Evolutionary conservation across 2,113 vertebrate genomes (phyloP), one percentile per base, ranked within the genome.

Genomic region (Festucalex cinctus): DNA sequence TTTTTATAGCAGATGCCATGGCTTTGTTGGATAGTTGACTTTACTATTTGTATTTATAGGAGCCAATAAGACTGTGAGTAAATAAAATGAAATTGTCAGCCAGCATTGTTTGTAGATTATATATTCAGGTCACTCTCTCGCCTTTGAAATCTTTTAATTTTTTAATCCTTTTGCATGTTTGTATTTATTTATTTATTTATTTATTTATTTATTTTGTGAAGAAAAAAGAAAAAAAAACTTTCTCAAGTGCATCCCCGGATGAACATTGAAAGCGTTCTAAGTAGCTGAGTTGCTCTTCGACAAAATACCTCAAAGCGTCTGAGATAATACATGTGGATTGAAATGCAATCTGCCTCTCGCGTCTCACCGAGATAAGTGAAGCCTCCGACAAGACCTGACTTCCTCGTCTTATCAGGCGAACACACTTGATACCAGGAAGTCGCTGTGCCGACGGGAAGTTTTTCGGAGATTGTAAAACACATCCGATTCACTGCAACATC

Each of bases 291-390:
- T 91, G 87, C 86, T 91, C 85, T 90, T 85, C 81, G 88, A 88
- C 88, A 91, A 91, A 92, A 91, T 89, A 91, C 88, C 90, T 91
- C 88, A 89, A 91, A 91, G 90, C 84, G 71, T 82, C 80, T 80
- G 82, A 92, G 92, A 92, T 92, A 92, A 92, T 92, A 88, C 87
- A 88, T 85, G 91, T 91, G 91, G 91, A 93, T 91, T 92, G 90
- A 91, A 91, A 88, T 82, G 87, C 88, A 92, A 91, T 92, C 91
- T 92, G 88, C 83, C 86, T 88, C 82, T 85, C 90, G 90, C 87
- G 89, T 91, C 87, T 88, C 79, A 77, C 79, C 75, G 56, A 91
- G 91, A 92, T 92, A 92, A 92, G 86, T 90, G 79, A 87, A 88
- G 76, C 85, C 90, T 89, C 88, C 91, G 91, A 91, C 89, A 89